Base-by-base conservation (phyloP, 2,888 invertebrate species). In the Hartigia nigra region DNA sequence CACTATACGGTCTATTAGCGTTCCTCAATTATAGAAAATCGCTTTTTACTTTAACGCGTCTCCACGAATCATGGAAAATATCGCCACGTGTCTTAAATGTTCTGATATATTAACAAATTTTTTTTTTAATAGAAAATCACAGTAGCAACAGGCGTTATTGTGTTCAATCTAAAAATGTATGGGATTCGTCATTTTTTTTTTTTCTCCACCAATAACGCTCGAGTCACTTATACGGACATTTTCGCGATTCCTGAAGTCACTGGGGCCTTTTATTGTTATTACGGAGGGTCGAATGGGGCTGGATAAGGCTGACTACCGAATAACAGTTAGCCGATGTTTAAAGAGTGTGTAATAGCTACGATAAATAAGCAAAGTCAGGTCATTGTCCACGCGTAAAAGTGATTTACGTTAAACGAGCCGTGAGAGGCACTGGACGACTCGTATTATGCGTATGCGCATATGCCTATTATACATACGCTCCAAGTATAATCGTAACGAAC, bases 321-420 rank as follows among this genome's bases (percentile, higher is more conserved):
- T 72, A 72, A 72, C 72, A 75, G 75, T 75, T 79, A 77, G 79
- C 77, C 78, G 79, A 79, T 70, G 79, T 80, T 82, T 74, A 79
- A 80, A 81, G 14, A 78, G 82, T 80, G 80, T 78, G 80, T 84
- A 82, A 83, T 80, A 80, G 80, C 83, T 83, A 83, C 82, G 87
- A 87, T 87, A 88, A 88, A 88, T 87, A 87, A 85, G 83, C 84
- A 5, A 81, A 82, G 84, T 80, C 86, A 87, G 89, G 89, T 89
- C 89, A 89, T 88, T 86, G 89, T 88, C 88, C 89, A 88, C 81
- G 74, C 81, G 83, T 81, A 81, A 84, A 81, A 84, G 80, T 87
- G 88, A 89, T 89, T 89, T 85, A 86, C 83, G 86, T 88, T 88
- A 84, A 88, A 88, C 85, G 86, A 87, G 83, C 83, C 85, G 84